phyloP scores from a whole-genome alignment of 2,888 invertebrate species.

The Seira musarum region DNA sequence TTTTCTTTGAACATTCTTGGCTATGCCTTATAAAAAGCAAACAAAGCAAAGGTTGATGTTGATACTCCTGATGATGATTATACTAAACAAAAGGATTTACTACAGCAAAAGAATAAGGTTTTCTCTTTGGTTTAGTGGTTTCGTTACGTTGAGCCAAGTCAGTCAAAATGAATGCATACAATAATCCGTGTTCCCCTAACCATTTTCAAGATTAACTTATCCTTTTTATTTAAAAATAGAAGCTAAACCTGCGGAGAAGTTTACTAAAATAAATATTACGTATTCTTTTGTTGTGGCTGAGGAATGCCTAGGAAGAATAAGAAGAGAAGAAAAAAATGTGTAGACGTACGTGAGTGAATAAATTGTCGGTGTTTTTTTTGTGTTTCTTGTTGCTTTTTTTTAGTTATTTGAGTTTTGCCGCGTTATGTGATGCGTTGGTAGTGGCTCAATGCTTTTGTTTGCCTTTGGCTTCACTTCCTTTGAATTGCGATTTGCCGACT shows the following conservation, averaged over 20 bases:
- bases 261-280: not conserved
- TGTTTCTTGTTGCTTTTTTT: not conserved
- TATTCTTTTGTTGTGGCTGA: constrained; percentile 6
- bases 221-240: not conserved
- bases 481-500: no score
- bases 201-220: constrained; percentile 11
- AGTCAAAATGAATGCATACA: not conserved
- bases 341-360: constrained; percentile 15
- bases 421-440: no score
- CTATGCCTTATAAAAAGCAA: no score
- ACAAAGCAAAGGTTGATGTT: no score
- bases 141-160: not conserved
- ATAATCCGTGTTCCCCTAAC: not conserved
- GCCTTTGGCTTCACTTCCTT: no score
- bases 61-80: not conserved
- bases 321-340: not conserved
- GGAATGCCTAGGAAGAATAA: not conserved
- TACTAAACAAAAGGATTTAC: not conserved
- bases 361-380: not conserved
- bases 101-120: not conserved
- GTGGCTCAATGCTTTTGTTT: not conserved
- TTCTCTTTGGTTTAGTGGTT: not conserved
- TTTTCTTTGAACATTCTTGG: no score
- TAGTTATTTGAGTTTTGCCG: no score
- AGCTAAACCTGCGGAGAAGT: not conserved